phyloP scores from a whole-genome alignment of 1,140 invertebrate species.

The Formica selysi region DNA sequence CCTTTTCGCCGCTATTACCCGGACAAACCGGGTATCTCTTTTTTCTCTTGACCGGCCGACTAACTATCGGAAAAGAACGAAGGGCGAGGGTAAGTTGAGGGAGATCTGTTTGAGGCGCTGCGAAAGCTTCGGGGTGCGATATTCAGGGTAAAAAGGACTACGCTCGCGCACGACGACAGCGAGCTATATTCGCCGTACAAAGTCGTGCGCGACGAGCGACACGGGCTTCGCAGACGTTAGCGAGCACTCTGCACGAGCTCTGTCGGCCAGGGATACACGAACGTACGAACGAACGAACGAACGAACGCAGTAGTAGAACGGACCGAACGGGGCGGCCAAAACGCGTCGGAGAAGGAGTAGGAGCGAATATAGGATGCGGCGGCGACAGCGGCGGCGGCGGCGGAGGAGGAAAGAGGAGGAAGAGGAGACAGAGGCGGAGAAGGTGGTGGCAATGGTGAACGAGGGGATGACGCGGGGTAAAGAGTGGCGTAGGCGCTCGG shows the following conservation, averaged over 20 bases:
- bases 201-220: slow-evolving; percentile 17
- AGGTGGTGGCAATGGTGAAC: slow-evolving; percentile 21
- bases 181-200: slow-evolving; percentile 7
- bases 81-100: slow-evolving; percentile 15
- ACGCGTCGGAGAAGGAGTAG: slow-evolving; percentile 50
- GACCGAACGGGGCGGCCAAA: slow-evolving; percentile 59
- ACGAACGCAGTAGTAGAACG: slow-evolving; percentile 50
- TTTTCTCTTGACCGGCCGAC: slow-evolving; percentile 30
- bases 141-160: not conserved
- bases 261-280: slow-evolving; percentile 54
- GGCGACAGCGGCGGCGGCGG: slow-evolving; percentile 8
- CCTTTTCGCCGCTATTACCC: slow-evolving; percentile 32
- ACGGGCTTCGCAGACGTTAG: slow-evolving; percentile 69
- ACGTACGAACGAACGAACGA: slow-evolving; percentile 56
- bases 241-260: slow-evolving; percentile 71
- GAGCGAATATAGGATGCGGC: slow-evolving; percentile 53
- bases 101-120: not conserved
- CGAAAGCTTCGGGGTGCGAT: not conserved
- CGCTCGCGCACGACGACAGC: slow-evolving; percentile 5
- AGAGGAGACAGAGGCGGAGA: slow-evolving; percentile 38
- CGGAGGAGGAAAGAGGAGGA: not conserved
- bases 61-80: slow-evolving; percentile 24
- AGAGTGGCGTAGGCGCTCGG: slow-evolving; percentile 28
- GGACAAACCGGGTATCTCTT: not conserved
- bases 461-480: slow-evolving; percentile 19